Conservation (phyloP, 2,113 vertebrate genomes). For the Danio rerio region GRCz12tu NC_133198.1:43187001-43187500, state of each 20-base stretch:
- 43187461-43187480: constrained; percentile 28
- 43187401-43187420: neutral
- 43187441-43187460: constrained; percentile 7
- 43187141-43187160: neutral
- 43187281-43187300: constrained; percentile 16
- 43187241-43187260: constrained; percentile 13
- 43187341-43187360: neutral
- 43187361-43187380: neutral
- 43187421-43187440: neutral
- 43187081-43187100: neutral
- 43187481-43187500: constrained; percentile 38
- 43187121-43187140: neutral
- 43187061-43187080: too few species aligned
- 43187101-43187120: neutral
- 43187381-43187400: neutral
- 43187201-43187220: neutral
- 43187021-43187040: too few species aligned
- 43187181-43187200: neutral
- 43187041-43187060: too few species aligned
- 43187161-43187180: constrained; percentile 1
- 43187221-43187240: neutral
- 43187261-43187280: neutral
- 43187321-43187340: constrained; percentile 24
- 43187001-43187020: too few species aligned
- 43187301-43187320: constrained; percentile 6